Conservation (phyloP, 2,888 invertebrate species). For the Smittia sp. region DNA sequence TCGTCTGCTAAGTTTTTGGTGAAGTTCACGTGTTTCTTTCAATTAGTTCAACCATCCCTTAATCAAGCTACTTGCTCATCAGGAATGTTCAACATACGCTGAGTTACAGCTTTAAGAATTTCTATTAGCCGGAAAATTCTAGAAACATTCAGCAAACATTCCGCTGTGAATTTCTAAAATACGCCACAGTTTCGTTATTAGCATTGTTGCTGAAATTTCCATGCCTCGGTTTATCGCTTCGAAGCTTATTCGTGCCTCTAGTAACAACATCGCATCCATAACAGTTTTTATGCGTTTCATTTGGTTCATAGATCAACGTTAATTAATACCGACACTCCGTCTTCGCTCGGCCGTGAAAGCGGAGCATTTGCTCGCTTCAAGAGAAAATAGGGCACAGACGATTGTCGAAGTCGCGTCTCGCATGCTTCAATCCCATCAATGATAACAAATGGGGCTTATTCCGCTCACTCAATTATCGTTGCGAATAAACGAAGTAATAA, state of each 20-base stretch:
- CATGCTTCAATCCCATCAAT: slow-evolving; percentile 24
- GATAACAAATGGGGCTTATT: slow-evolving; percentile 34
- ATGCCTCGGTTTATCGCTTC: neutral
- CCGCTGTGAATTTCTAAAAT: too few relatives aligned
- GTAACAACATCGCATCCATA: neutral
- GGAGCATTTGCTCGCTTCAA: neutral
- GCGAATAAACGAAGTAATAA: neutral
- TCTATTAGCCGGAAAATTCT: too few relatives aligned
- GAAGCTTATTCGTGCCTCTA: neutral
- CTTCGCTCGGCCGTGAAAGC: neutral
- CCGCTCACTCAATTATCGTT: neutral
- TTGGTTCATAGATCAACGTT: neutral
- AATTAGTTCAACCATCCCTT: too few relatives aligned
- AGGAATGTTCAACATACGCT: too few relatives aligned
- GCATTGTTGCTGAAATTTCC: too few relatives aligned
- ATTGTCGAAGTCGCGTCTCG: neutral
- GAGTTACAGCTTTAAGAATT: too few relatives aligned
- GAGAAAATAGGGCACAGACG: neutral
- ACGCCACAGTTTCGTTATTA: too few relatives aligned
- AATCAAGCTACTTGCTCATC: too few relatives aligned
- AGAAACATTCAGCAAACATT: too few relatives aligned
- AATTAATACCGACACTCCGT: slow-evolving; percentile 11
- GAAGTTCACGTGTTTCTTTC: too few relatives aligned
- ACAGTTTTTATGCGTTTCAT: neutral
- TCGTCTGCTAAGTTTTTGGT: too few relatives aligned